phyloP scores from a whole-genome alignment of 30 jellyfish, hydroid and myxozoan species.

The Aurelia coerulea region DNA sequence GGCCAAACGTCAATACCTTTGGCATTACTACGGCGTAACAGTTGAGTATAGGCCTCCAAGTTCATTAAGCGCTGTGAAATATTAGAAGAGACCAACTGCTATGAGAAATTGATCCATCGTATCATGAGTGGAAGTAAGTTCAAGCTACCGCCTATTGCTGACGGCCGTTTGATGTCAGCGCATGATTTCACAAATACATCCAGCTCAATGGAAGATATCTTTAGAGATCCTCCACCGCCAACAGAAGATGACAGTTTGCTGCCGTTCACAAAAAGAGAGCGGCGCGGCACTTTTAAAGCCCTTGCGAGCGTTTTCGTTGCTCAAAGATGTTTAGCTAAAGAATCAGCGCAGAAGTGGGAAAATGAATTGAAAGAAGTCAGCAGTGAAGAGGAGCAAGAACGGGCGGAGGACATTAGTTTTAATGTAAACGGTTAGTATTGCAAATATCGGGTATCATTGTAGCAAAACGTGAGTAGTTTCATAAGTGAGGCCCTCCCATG shows the following conservation, averaged over 20 bases:
- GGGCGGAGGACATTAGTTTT: slow-evolving; percentile 12
- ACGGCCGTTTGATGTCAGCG: slow-evolving; percentile 30
- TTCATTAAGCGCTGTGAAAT: no score
- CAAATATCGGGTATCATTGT: not conserved
- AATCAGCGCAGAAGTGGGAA: slow-evolving; percentile 40
- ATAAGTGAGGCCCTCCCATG: no score
- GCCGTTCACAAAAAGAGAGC: not conserved
- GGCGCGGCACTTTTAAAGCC: slow-evolving; percentile 29
- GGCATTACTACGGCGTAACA: no score
- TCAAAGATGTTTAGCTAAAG: slow-evolving; percentile 48
- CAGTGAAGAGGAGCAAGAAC: not conserved
- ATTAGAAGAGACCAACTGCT: no score
- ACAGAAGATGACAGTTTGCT: not conserved
- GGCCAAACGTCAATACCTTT: no score
- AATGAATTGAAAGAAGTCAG: slow-evolving; percentile 6
- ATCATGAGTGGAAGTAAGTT: not conserved
- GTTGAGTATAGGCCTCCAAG: no score
- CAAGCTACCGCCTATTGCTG: slow-evolving; percentile 40
- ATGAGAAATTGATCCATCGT: no score
- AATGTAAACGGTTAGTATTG: slow-evolving; percentile 31
- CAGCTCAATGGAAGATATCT: not conserved
- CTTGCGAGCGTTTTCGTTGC: slow-evolving; percentile 46
- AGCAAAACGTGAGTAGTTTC: no score
- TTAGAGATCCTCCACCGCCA: not conserved
- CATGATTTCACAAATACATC: slow-evolving; percentile 12